Evolutionary conservation across 2,888 invertebrate genomes (phyloP).

Genomic region (Tillus elongatus): DNA sequence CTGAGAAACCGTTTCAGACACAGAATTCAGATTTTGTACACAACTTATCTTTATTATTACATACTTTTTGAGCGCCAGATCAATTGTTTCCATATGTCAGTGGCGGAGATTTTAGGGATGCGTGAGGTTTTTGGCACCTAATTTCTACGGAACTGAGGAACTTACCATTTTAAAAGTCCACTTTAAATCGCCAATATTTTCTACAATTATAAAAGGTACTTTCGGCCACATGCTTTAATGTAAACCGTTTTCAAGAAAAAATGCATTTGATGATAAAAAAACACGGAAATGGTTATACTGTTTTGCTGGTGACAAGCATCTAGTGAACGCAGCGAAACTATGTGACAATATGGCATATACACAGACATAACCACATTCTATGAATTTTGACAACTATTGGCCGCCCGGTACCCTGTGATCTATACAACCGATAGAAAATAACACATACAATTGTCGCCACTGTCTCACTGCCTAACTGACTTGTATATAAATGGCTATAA

Average conservation of each 20-base stretch:
- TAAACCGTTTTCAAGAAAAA: constrained; percentile 1
- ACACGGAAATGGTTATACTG: no score
- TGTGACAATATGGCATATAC: no score
- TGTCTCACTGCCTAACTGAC: no score
- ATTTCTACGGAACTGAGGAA: neutral
- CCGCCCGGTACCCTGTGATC: no score
- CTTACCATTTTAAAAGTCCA: neutral
- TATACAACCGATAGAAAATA: neutral
- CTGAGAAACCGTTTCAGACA: no score
- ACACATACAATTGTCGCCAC: constrained; percentile 1
- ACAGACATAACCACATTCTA: no score
- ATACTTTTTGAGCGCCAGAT: neutral
- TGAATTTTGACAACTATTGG: no score
- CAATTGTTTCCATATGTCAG: neutral
- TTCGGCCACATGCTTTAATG: neutral
- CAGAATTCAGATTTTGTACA: no score
- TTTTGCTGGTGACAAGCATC: no score
- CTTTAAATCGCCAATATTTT: constrained; percentile 1
- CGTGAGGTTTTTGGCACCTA: constrained; percentile 1
- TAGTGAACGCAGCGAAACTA: no score
- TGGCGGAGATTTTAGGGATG: constrained; percentile 1
- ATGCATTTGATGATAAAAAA: neutral
- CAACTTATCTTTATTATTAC: no score
- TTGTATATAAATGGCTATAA: no score
- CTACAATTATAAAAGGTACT: constrained; percentile 6